Base-by-base conservation (phyloP, 1,140 invertebrate species). In the Contarinia nasturtii region DNA sequence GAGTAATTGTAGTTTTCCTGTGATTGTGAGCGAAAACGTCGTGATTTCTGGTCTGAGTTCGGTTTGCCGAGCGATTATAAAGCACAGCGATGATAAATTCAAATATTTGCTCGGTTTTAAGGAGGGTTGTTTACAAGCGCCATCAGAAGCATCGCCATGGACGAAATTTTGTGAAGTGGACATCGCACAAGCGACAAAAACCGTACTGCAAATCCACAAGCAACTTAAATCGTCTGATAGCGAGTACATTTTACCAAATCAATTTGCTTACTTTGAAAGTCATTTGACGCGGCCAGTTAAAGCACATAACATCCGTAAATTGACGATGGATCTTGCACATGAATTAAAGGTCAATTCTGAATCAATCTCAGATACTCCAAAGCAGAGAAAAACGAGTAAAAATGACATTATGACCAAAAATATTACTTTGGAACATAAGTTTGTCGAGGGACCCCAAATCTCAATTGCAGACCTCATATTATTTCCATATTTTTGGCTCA, bases 101-200 rank as follows among this genome's bases (percentile, higher is more conserved):
- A 66, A 69, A 18, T 64, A 68, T 15, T 61, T 83, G 22, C 60
- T 89, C 15, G 85, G 86, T 2, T 90, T 89, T 54, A 75, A 83
- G 49, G 72, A 73, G 43, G 74, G 77, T 41, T 89, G 86, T 58
- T 66, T 91, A 2, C 67, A 81, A 50, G 80, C 85, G 10, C 86
- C 84, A 52, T 80, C 82, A 14, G 86, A 92, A 68, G 72, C 77
- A 1, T 92, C 88, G 7, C 69, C 84, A 21, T 94, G 88, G 88
- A 93, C 89, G 0, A 84, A 81, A 55, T 90, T 90, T 59, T 93
- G 89, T 70, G 90, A 95, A 70, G 70, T 89, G 17, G 83, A 90
- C 59, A 65, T 88, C 14, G 53, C 7, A 22, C 44, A 55, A 10
- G 48, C 56, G n/a, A 3, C 51, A 0, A 53, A 51, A 17, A 38